These are phyloP conservation scores for Mythimna pallens DNA, from an alignment of 2,888 invertebrate genomes.

Conservation along the genomic window DNA sequence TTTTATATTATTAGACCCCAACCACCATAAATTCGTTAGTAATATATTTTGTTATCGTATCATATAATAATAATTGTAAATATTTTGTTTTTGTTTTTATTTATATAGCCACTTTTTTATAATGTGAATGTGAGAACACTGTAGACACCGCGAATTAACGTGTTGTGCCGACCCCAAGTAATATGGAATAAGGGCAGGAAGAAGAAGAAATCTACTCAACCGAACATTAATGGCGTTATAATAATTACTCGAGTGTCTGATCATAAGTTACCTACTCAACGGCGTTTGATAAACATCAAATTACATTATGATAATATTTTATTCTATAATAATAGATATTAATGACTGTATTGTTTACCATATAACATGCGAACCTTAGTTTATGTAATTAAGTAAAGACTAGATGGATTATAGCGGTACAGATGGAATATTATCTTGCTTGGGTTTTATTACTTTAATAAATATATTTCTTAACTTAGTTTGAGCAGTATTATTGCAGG, in stretches of 20 bases:
- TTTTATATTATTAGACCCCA: no score
- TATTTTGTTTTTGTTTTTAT: no score
- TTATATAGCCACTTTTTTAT: no score
- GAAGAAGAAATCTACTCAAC: no score
- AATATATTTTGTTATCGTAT: no score
- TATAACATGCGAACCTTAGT: not conserved
- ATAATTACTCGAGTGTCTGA: not conserved
- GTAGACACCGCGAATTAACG: no score
- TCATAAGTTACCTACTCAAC: not conserved
- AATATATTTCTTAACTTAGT: not conserved
- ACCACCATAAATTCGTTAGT: no score
- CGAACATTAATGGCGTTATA: not conserved
- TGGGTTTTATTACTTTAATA: not conserved
- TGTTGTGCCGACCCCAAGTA: no score
- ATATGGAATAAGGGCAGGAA: no score
- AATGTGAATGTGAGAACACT: no score
- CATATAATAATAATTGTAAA: no score
- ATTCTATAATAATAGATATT: not conserved
- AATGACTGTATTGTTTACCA: not conserved
- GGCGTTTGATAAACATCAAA: not conserved
- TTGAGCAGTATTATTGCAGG: not conserved
- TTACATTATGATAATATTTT: not conserved
- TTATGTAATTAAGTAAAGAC: not conserved
- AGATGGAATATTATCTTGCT: not conserved
- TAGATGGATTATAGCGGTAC: not conserved